Conservation (phyloP, 2,888 invertebrate genomes). For the Graphium colonna region DNA sequence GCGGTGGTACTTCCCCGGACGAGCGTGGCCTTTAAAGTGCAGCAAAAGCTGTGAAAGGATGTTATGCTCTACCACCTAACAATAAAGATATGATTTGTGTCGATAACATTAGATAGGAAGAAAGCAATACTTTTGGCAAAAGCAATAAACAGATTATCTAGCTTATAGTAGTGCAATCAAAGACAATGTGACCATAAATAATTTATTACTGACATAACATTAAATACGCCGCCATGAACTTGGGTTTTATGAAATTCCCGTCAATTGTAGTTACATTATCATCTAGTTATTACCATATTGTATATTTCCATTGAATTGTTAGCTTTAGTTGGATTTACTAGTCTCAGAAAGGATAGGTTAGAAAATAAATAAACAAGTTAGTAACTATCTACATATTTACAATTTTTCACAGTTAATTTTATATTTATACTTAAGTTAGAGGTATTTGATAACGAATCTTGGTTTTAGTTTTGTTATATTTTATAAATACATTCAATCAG, state of each 20-base stretch:
- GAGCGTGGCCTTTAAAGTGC: no score
- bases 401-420: no score
- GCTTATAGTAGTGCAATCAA: constrained; percentile 25
- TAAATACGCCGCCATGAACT: constrained; percentile 18
- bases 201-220: constrained; percentile 26
- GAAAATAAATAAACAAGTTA: neutral
- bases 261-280: neutral
- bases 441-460: no score
- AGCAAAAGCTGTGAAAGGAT: no score
- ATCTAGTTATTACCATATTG: neutral
- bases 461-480: no score
- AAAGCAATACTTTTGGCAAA: constrained; percentile 10
- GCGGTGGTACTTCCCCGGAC: no score
- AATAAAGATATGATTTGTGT: neutral
- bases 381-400: constrained; percentile 13
- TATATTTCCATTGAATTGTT: neutral
- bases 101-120: neutral
- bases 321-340: no score
- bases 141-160: constrained; percentile 9
- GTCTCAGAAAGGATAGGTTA: neutral
- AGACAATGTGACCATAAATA: constrained; percentile 23
- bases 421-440: no score
- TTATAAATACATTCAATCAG: no score
- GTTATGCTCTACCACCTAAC: no score
- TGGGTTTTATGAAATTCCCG: neutral